Evolutionary conservation across 1,140 invertebrate genomes (phyloP).

Genomic region (Pseudoatta argentina): DNA sequence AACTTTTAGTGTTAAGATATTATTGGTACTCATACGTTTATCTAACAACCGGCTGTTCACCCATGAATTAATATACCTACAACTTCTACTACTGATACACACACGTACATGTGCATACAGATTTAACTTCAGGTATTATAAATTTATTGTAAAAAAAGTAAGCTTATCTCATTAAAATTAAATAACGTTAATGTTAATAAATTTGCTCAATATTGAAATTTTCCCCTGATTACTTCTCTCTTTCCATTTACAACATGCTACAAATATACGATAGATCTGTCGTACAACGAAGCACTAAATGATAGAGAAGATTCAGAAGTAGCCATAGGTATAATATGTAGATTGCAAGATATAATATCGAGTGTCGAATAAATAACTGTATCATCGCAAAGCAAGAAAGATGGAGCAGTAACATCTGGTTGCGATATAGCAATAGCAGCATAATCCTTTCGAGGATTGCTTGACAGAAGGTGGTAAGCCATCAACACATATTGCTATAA

Average conservation of each 20-base stretch:
- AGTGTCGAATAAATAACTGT: slow-evolving; percentile 83
- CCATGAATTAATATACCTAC: neutral
- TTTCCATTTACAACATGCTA: neutral
- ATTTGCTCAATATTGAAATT: slow-evolving; percentile 4
- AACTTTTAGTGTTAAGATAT: neutral
- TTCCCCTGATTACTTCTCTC: neutral
- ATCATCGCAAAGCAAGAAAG: slow-evolving; percentile 75
- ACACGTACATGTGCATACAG: neutral
- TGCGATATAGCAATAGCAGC: slow-evolving; percentile 36
- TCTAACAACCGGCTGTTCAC: slow-evolving; percentile 6
- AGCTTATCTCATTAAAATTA: neutral
- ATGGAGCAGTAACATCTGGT: slow-evolving; percentile 79
- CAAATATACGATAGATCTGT: slow-evolving; percentile 7
- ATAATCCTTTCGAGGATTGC: slow-evolving; percentile 74
- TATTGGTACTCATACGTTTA: slow-evolving; percentile 1
- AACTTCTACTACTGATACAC: neutral
- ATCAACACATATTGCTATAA: slow-evolving; percentile 85
- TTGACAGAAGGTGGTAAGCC: slow-evolving; percentile 75
- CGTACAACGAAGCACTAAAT: slow-evolving; percentile 12
- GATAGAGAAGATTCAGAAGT: slow-evolving; percentile 25
- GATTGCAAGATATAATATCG: slow-evolving; percentile 80
- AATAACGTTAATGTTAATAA: neutral
- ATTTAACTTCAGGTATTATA: neutral
- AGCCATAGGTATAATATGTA: slow-evolving; percentile 64
- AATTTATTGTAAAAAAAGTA: neutral